A percentile compares a stretch with the other conserved stretches of the same genome.
These are phyloP conservation scores for Indri indri DNA, from an alignment of 2,113 vertebrate species.

Conservation along the genomic window DNA sequence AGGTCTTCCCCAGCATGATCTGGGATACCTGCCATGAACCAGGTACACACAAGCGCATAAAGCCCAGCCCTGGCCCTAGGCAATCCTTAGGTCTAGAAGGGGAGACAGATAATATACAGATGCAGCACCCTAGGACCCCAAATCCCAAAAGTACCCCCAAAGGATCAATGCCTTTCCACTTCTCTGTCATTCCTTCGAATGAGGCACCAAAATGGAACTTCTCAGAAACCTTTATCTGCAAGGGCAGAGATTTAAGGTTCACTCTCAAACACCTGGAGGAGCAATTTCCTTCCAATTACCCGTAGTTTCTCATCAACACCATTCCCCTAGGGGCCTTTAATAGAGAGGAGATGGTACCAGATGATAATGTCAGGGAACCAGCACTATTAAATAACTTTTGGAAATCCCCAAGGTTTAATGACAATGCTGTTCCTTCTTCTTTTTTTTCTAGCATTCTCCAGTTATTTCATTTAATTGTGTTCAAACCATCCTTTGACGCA, in stretches of 20 bases:
- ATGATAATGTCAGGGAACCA: conserved; percentile 50
- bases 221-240: conserved; percentile 6
- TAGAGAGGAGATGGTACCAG: background rate
- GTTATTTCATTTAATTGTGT: conserved; percentile 63
- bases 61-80: background rate
- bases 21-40: background rate
- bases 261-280: conserved; percentile 28
- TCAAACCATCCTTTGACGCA: conserved; percentile 69
- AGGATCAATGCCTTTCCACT: background rate
- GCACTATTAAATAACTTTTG: conserved; percentile 55
- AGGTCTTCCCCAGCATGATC: background rate
- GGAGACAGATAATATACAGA: background rate
- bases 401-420: conserved; percentile 60
- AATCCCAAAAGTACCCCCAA: background rate
- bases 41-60: background rate
- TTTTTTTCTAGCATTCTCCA: conserved; percentile 18
- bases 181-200: conserved; percentile 17
- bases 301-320: background rate
- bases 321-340: conserved; percentile 30
- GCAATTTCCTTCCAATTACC: conserved; percentile 50
- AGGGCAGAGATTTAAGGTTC: conserved; percentile 55
- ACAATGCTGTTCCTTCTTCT: conserved; percentile 47
- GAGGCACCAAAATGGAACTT: conserved; percentile 25
- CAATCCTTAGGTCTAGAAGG: background rate
- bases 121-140: background rate